These are phyloP conservation scores for Aramus guarauna DNA, from an alignment of 2,113 vertebrate genomes.

Conservation along the genomic window DNA sequence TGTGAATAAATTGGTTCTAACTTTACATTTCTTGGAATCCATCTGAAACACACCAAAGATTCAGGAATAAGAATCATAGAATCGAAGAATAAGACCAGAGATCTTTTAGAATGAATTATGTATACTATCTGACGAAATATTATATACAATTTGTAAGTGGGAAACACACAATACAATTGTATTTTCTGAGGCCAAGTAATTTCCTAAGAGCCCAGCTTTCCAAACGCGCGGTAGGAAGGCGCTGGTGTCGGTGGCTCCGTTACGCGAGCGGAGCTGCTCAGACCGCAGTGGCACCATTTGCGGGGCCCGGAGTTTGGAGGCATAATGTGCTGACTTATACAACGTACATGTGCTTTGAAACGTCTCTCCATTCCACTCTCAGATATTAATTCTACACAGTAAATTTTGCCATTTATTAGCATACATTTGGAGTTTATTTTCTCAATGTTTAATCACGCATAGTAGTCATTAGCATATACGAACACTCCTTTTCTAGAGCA, in stretches of 20 bases:
- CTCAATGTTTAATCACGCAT: constrained; percentile 51
- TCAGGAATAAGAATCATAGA: neutral
- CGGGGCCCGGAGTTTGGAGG: neutral
- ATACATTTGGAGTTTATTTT: constrained; percentile 62
- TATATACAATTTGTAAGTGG: neutral
- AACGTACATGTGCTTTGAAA: neutral
- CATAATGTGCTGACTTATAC: neutral
- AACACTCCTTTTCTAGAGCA: constrained; percentile 51
- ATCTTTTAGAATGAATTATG: neutral
- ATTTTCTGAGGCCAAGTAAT: neutral
- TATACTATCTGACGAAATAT: neutral
- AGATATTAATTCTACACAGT: constrained; percentile 17
- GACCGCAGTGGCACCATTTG: neutral
- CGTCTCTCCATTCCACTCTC: neutral
- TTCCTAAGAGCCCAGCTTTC: neutral
- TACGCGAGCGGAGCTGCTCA: neutral
- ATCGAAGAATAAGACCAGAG: neutral
- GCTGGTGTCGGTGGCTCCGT: rapidly evolving
- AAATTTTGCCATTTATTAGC: constrained; percentile 59
- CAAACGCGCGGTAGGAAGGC: neutral
- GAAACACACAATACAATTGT: neutral
- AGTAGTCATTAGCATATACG: constrained; percentile 55
- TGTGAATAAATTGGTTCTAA: neutral
- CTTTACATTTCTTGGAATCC: neutral
- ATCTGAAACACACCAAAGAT: neutral